phyloP scores from a whole-genome alignment of 2,888 invertebrate species.

The Tanypteryx hageni region DNA sequence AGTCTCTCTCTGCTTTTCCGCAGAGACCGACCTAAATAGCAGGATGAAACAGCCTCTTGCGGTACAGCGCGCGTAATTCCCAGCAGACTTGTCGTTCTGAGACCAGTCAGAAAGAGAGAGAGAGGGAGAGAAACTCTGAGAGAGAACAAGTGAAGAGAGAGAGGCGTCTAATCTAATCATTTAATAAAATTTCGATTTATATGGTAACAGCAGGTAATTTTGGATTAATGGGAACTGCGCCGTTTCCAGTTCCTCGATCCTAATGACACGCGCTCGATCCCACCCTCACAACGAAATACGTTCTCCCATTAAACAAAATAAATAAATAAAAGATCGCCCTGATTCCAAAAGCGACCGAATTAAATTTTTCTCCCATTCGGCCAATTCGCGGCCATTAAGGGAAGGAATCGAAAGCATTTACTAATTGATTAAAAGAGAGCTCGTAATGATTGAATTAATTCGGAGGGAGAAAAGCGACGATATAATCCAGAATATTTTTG shows the following conservation, averaged over 20 bases:
- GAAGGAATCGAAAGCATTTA: not conserved
- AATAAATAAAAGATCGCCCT: too few relatives aligned
- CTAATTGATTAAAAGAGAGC: constrained; percentile 9
- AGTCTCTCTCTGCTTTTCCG: too few relatives aligned
- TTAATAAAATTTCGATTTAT: constrained; percentile 32
- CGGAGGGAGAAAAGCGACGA: not conserved
- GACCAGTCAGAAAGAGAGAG: too few relatives aligned
- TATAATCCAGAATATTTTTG: not conserved
- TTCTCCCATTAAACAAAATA: not conserved
- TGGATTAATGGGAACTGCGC: not conserved
- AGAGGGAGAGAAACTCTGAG: too few relatives aligned
- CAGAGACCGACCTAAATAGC: not conserved
- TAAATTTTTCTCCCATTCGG: not conserved
- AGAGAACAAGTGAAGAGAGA: too few relatives aligned
- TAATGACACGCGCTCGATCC: not conserved
- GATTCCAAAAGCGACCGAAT: too few relatives aligned
- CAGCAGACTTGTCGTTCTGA: not conserved
- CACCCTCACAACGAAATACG: not conserved
- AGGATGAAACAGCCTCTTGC: not conserved
- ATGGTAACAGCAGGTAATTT: constrained; percentile 1
- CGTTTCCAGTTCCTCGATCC: not conserved
- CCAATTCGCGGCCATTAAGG: not conserved
- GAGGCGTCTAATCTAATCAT: not conserved
- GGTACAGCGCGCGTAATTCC: not conserved
- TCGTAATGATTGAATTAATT: not conserved